Base-by-base conservation (phyloP, 1,140 invertebrate genomes). In the Danaus melanippus region DNA sequence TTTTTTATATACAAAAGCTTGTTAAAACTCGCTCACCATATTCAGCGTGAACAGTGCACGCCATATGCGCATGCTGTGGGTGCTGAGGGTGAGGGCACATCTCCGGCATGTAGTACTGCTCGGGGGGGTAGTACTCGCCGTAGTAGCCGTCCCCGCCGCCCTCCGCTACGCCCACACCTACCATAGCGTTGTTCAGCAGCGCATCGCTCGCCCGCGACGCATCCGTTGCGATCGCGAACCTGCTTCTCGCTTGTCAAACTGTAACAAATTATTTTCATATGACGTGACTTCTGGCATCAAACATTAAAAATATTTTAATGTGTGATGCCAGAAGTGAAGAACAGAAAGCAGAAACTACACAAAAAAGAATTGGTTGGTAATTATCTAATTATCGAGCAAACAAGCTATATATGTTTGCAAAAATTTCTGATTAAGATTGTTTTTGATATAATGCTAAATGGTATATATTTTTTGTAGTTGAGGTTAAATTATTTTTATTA, bases 71-170 rank as follows among this genome's bases (percentile, higher is more conserved):
- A 58, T 86, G 83, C 62, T 83, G 83, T 17, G 81, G 84, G 50
- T 86, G 85, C 66, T 80, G 76, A 12, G 83, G 83, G 49, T 84
- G 82, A 48, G 77, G 77, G 62, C 83, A 86, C 80, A 87, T 84
- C 66, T 88, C 85, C 46, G 74, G 76, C 62, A 84, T 76, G 75
- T 81, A 88, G 76, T 86, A 87, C 46, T 67, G 69, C 63, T 87
- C 84, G 40, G 74, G 71, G 50, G 77, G 74, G 76, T 86, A 86
- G 76, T 85, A 86, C 68, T 86, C 84, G 61, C 80, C 82, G 79
- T 87, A 87, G 67, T 84, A 82, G 58, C 64, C 62, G 60, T 76
- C 69, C 50, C 71, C 79, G 61, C 71, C 79, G 45, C 73, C 81
- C 67, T 74, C 81, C 55, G 74, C 84, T 66, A 80, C 79, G 63